phyloP scores from a whole-genome alignment of 2,888 invertebrate genomes.

The Nebria brevicollis region DNA sequence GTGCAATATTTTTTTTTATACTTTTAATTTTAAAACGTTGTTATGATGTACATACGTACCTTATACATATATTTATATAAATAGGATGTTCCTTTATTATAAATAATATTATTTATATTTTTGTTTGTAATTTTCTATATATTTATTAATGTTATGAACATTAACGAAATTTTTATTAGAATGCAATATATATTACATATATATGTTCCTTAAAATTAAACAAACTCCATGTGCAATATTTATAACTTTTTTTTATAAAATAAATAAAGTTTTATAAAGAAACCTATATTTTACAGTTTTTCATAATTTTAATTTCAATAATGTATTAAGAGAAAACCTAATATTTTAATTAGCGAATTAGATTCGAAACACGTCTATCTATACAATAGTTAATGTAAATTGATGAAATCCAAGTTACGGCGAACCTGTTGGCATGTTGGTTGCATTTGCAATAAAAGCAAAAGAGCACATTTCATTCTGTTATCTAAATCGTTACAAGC shows the following conservation, averaged over 20 bases:
- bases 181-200: background rate
- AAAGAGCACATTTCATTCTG: too few species aligned
- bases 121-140: background rate
- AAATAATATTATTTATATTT: conserved; percentile 1
- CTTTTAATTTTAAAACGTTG: conserved; percentile 11
- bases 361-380: too few species aligned
- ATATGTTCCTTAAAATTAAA: conserved; percentile 12
- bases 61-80: background rate
- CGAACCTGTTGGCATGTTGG: too few species aligned
- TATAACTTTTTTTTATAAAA: background rate
- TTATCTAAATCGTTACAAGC: too few species aligned
- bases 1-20: conserved; percentile 43
- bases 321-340: background rate
- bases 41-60: conserved; percentile 22
- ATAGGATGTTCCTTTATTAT: background rate
- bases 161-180: background rate
- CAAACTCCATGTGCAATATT: conserved; percentile 15
- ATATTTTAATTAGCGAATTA: too few species aligned
- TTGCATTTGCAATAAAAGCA: too few species aligned
- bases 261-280: background rate
- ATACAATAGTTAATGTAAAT: too few species aligned
- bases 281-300: background rate
- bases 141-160: background rate
- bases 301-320: background rate
- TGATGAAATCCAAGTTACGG: too few species aligned